A percentile compares a stretch with the other conserved stretches of the same genome.
phyloP scores from a whole-genome alignment of 2,888 invertebrate genomes.

The Luperina nickerlii region DNA sequence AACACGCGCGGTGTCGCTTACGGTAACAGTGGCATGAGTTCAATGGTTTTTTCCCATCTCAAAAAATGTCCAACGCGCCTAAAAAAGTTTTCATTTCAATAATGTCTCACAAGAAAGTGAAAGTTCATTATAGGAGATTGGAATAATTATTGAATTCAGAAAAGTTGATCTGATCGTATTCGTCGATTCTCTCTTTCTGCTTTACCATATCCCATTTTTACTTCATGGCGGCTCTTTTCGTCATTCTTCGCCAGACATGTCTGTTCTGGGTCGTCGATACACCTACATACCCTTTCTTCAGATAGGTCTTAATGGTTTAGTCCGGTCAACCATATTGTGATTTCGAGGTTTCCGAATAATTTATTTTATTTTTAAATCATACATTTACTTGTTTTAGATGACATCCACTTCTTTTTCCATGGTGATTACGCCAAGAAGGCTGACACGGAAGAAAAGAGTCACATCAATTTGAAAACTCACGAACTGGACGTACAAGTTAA shows the following conservation, averaged over 20 bases:
- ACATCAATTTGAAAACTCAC: constrained; percentile 28
- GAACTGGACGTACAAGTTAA: not conserved
- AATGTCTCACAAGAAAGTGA: too few species aligned
- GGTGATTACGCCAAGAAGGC: constrained; percentile 7
- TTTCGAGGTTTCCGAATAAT: not conserved
- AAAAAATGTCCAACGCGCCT: too few species aligned
- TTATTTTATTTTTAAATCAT: not conserved
- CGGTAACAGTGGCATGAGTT: too few species aligned
- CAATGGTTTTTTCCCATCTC: too few species aligned
- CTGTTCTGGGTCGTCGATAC: too few species aligned
- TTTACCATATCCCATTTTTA: too few species aligned
- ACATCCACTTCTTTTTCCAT: constrained; percentile 7
- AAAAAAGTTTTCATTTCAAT: too few species aligned
- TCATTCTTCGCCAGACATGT: too few species aligned
- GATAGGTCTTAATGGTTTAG: not conserved
- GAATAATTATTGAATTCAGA: not conserved
- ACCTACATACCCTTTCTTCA: too few species aligned
- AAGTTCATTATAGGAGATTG: not conserved
- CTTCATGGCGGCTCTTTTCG: too few species aligned
- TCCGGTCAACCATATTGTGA: too few species aligned
- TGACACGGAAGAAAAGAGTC: not conserved
- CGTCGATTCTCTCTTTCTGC: not conserved
- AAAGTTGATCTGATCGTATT: not conserved
- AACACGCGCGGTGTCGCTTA: too few species aligned
- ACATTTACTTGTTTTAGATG: constrained; percentile 25